A percentile compares a stretch with the other conserved stretches of the same genome.
Conservation (phyloP, 2,888 invertebrate species). For the Augochlorella aurata region DNA sequence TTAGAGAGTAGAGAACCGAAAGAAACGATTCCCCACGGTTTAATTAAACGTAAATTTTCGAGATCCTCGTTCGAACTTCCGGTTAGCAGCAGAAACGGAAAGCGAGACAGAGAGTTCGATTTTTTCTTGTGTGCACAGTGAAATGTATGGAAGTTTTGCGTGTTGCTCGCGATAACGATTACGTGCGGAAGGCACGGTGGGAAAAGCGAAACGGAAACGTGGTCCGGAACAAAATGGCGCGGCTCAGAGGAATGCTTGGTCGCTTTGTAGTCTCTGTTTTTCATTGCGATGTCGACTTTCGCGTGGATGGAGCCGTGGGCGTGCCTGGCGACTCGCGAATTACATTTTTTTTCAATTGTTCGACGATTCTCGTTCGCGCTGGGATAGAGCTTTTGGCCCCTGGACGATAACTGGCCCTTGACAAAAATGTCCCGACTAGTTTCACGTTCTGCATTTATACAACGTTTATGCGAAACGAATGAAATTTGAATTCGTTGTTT, state of each 20-base stretch:
- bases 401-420: neutral
- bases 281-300: neutral
- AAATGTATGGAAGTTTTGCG: neutral
- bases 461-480: neutral
- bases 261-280: constrained; percentile 3
- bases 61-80: neutral
- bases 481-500: neutral
- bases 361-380: neutral
- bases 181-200: neutral
- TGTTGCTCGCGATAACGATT: neutral
- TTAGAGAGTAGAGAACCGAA: neutral
- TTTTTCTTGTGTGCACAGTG: neutral
- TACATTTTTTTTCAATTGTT: constrained; percentile 1
- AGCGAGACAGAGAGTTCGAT: neutral
- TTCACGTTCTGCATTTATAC: neutral
- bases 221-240: neutral
- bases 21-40: neutral
- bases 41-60: neutral
- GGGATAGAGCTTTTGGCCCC: too few relatives aligned
- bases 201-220: neutral
- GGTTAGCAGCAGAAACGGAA: neutral
- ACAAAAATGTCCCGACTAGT: neutral
- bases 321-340: constrained; percentile 3
- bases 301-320: neutral
- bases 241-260: neutral